phyloP scores from a whole-genome alignment of 2,888 invertebrate genomes.

The Chouioia cunea region DNA sequence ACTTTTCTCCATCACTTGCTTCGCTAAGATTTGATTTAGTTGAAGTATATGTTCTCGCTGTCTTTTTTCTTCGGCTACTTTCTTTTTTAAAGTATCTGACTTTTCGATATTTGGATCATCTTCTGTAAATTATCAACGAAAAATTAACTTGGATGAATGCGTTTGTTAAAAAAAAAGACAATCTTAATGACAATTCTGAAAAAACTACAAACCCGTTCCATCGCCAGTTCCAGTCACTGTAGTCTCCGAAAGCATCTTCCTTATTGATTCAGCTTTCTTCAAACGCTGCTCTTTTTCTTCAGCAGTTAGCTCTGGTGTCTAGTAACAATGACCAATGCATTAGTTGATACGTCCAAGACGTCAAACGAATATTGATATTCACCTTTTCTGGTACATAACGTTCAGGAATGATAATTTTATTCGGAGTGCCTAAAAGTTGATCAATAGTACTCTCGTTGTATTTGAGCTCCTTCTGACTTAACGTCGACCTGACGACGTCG shows the following conservation, averaged over 20 bases:
- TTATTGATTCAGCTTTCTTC: slow-evolving; percentile 91
- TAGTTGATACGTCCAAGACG: too few relatives aligned
- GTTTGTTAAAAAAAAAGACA: slow-evolving; percentile 2
- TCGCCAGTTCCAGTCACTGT: slow-evolving; percentile 68
- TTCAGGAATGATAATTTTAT: slow-evolving; percentile 92
- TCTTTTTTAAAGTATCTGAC: slow-evolving; percentile 74
- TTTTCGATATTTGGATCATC: slow-evolving; percentile 58
- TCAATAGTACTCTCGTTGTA: slow-evolving; percentile 88
- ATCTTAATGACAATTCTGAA: too few relatives aligned
- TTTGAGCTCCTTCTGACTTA: slow-evolving; percentile 76
- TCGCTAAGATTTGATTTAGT: slow-evolving; percentile 91
- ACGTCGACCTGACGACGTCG: slow-evolving; percentile 88
- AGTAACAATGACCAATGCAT: too few relatives aligned
- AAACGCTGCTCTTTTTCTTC: slow-evolving; percentile 87
- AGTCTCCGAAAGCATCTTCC: slow-evolving; percentile 88
- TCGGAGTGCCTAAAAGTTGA: slow-evolving; percentile 86
- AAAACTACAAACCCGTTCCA: slow-evolving; percentile 54
- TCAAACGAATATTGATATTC: neutral
- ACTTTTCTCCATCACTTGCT: slow-evolving; percentile 95
- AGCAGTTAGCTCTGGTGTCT: slow-evolving; percentile 85
- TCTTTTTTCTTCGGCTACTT: slow-evolving; percentile 85
- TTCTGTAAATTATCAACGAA: slow-evolving; percentile 51
- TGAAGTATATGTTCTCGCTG: slow-evolving; percentile 91
- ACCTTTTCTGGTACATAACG: slow-evolving; percentile 92
- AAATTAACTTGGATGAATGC: neutral